phyloP scores from a whole-genome alignment of 2,797 vertebrate species.

The Limosa lapponica region DNA sequence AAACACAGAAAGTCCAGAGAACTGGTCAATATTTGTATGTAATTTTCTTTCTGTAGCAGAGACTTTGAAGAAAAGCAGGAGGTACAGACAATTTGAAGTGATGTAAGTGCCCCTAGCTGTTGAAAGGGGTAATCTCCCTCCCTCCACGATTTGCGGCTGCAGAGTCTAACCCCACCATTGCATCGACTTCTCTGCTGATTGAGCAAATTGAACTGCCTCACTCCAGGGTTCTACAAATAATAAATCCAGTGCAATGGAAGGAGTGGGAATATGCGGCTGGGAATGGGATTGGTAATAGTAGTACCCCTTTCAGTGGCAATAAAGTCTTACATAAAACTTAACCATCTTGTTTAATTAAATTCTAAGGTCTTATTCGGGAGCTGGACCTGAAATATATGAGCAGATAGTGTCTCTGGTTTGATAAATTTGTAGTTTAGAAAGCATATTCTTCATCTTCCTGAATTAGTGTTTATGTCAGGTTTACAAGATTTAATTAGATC shows the following conservation, averaged over 20 bases:
- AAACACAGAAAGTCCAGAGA: background rate
- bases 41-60: background rate
- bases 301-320: background rate
- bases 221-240: background rate
- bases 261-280: background rate
- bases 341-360: background rate
- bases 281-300: background rate
- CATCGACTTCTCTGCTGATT: background rate
- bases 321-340: background rate
- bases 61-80: background rate
- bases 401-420: background rate
- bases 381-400: background rate
- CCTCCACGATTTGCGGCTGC: background rate
- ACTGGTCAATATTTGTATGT: background rate
- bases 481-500: background rate
- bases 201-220: background rate
- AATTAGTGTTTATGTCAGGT: background rate
- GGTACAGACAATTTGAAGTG: background rate
- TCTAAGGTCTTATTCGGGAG: background rate
- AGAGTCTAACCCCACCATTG: background rate
- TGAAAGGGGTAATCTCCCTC: background rate
- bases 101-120: background rate
- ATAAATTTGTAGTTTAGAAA: background rate
- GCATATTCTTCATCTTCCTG: background rate
- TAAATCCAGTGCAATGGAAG: background rate